Evolutionary conservation across 2,113 vertebrate genomes (phyloP).

Genomic region (rabbit (Oryctolagus cuniculus)): mOryCun1.1 NC_091440.1:77341501-77342000

Average conservation of each 20-base stretch:
- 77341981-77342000: neutral
- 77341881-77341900: slow-evolving; percentile 51
- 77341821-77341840: slow-evolving; percentile 52
- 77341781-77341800: slow-evolving; percentile 39
- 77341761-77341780: slow-evolving; percentile 58
- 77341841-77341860: slow-evolving; percentile 42
- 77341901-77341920: neutral
- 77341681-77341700: slow-evolving; percentile 25
- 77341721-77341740: neutral
- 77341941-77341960: neutral
- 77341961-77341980: slow-evolving; percentile 50
- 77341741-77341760: slow-evolving; percentile 20
- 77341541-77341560: neutral
- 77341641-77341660: slow-evolving; percentile 54
- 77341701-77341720: slow-evolving; percentile 55
- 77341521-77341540: too few species aligned
- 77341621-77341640: neutral
- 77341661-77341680: neutral
- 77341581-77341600: neutral
- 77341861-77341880: slow-evolving; percentile 40
- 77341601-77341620: neutral
- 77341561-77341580: neutral
- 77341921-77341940: slow-evolving; percentile 15
- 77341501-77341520: too few species aligned
- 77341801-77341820: neutral